Base-by-base conservation (phyloP, 2,797 vertebrate species). In the Pangasius mekongensis region DNA sequence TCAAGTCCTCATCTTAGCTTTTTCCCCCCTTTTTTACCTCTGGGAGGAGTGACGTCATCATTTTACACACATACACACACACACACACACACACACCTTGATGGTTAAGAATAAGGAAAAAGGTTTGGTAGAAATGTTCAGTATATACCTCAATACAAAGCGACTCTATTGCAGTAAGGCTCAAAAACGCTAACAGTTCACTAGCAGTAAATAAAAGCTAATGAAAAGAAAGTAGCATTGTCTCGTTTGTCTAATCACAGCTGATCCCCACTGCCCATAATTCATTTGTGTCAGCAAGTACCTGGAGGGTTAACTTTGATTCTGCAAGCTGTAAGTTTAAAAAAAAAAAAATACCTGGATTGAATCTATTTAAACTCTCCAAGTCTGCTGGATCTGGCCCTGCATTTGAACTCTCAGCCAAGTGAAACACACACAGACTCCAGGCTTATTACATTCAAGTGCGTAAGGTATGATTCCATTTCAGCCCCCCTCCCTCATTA, bases 381-480 rank as follows among this genome's bases (percentile, higher is more conserved):
- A 94, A 95, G 94, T 91, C 92, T 93, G 92, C 93, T 95, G 94
- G 95, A 95, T 94, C 93, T 90, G 85, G 93, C 94, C 95, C 94
- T 93, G 91, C 91, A 94, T 97, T 96, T 96, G 96, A 96, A 96
- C 95, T 95, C 82, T 22, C 83, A 82, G 92, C 96, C 97, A 96
- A 96, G 92, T 93, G 94, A 96, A 97, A 94, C 64, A 84, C 83
- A 54, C 83, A 69, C 64, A 94, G 93, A 94, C 95, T 96, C 95
- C 94, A 95, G 94, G 94, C 95, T 96, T 96, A 95, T 96, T 96
- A 95, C 93, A 93, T 95, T 95, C 96, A 94, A 95, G 93, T 95
- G 94, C 93, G 92, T 94, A 94, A 95, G 95, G 95, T 96, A 95
- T 95, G 95, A 97, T 95, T 96, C 95, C 95, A 94, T 93, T 95